Base-by-base conservation (phyloP, 2,888 invertebrate genomes). In the Ennomos quercinarius region DNA sequence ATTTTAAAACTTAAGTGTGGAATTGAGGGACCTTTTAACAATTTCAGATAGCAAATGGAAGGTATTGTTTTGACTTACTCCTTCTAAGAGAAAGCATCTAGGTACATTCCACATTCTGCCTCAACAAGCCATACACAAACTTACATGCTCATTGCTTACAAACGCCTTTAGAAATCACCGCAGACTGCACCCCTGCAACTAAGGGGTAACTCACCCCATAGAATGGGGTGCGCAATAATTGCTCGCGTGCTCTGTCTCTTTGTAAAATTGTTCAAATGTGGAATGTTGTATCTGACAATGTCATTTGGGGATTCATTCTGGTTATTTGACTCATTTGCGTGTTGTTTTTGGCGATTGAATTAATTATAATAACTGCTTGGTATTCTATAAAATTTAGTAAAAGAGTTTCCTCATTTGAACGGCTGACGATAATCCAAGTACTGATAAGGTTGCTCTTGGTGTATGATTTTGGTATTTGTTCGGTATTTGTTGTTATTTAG, bases 201-300 rank as follows among this genome's bases (percentile, higher is more conserved):
- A 35, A 66, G 72, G 82, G 84, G 79, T 75, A 68, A 64, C 27
- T 53, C 73, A 74, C 77, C 80, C 81, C 71, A 63, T 63, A 55
- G 60, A 58, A 46, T 70, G 77, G 85, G 88, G 88, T 84, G 81
- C 76, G 74, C 76, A 81, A 83, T 89, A 88, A 89, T 87, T 86
- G 84, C 76, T 84, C 79, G 77, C 84, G 80, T 83, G 80, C 73
- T 57, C 35, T 61, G 60, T 68, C 70, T 73, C 70, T 65, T 47
- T 66, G 59, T 55, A 46, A 13, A 58, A 3, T 54, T 57, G 43
- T 49, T 41, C 47, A 53, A 43, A 63, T 44, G 49, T 46, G 61
- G 52, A 68, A 70, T 61, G 63, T 63, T 57, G 74, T 68, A 66
- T 60, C 39, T 65, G 63, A 61, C 65, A 64, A 42, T 36, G 35